These are phyloP conservation scores for Heliconius erato DNA, from an alignment of 2,888 invertebrate genomes.

Conservation along the genomic window DNA sequence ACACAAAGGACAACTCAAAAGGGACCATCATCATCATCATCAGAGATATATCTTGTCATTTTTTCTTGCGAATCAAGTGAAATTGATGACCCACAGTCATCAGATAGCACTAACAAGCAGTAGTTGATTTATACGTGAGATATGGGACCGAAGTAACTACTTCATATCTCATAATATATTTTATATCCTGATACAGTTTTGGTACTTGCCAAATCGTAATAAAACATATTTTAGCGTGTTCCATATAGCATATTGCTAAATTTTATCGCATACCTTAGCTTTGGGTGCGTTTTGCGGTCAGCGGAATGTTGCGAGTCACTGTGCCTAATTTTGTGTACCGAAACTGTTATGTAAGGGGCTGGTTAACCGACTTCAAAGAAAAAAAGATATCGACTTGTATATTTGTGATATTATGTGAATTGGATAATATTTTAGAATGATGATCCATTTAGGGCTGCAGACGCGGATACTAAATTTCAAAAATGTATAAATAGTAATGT, in stretches of 20 bases:
- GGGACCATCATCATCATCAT: slow-evolving; percentile 48
- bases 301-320: slow-evolving; percentile 41
- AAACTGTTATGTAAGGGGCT: slow-evolving; percentile 9
- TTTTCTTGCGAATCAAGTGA: slow-evolving; percentile 66
- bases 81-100: slow-evolving; percentile 74
- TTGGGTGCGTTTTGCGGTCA: slow-evolving; percentile 54
- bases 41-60: slow-evolving; percentile 51
- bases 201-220: slow-evolving; percentile 39
- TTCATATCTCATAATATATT: slow-evolving; percentile 22
- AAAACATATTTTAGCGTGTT: slow-evolving; percentile 40
- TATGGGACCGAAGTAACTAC: slow-evolving; percentile 49
- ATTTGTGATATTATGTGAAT: neutral
- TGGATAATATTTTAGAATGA: no score
- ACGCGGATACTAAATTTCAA: no score
- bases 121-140: slow-evolving; percentile 76
- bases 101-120: slow-evolving; percentile 78
- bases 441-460: no score
- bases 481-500: no score
- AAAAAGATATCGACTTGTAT: neutral
- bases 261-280: slow-evolving; percentile 52
- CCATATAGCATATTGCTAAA: slow-evolving; percentile 38
- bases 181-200: slow-evolving; percentile 43
- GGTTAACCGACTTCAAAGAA: neutral
- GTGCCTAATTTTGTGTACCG: slow-evolving; percentile 29
- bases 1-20: slow-evolving; percentile 49